A percentile compares a stretch with the other conserved stretches of the same genome.
These are phyloP conservation scores for Paralichthys olivaceus DNA, from an alignment of 2,113 vertebrate genomes.

Conservation along the genomic window DNA sequence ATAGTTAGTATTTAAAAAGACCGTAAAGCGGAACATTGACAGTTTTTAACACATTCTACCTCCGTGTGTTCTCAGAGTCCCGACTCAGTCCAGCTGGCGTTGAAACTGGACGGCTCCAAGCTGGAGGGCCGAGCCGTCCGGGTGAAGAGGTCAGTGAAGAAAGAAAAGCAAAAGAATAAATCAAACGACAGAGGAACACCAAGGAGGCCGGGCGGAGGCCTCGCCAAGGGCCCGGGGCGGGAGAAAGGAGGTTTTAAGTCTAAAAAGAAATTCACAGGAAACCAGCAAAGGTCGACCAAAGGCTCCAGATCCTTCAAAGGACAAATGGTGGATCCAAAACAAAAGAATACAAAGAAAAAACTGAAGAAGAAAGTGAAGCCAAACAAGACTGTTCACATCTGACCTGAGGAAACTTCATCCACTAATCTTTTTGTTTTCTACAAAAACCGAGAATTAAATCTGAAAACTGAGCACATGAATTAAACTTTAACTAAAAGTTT, in stretches of 20 bases:
- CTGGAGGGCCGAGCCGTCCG: constrained; percentile 88
- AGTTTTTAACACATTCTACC: neutral
- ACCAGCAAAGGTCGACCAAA: constrained; percentile 14
- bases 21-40: too few species aligned
- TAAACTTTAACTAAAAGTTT: neutral
- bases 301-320: constrained; percentile 81
- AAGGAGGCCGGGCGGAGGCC: neutral
- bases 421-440: too few species aligned
- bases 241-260: constrained; percentile 37
- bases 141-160: constrained; percentile 85
- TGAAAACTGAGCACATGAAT: neutral
- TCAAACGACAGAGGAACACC: neutral
- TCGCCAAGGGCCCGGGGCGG: neutral
- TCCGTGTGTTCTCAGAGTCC: constrained; percentile 75
- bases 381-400: constrained; percentile 52
- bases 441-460: too few species aligned
- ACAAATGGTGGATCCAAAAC: constrained; percentile 81
- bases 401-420: neutral
- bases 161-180: constrained; percentile 68
- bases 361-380: constrained; percentile 68
- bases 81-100: constrained; percentile 90
- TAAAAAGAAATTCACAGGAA: constrained; percentile 4
- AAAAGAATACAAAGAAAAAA: constrained; percentile 71
- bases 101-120: constrained; percentile 87
- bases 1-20: too few species aligned